These are phyloP conservation scores for Schizaphis graminum DNA, from an alignment of 2,888 invertebrate species.

Conservation along the genomic window DNA sequence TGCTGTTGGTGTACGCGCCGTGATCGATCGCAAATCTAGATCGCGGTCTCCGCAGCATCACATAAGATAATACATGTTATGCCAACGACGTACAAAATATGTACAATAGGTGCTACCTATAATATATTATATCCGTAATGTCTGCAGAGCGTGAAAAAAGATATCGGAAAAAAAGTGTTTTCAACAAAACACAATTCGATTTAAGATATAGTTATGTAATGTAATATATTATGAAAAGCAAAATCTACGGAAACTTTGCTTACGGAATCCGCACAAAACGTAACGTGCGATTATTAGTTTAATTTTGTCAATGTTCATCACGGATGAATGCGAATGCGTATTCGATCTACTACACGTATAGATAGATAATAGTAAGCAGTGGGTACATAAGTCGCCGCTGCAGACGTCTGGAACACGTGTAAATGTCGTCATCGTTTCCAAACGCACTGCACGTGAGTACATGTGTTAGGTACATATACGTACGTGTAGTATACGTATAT, in stretches of 20 bases:
- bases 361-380: not conserved
- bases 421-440: conserved; percentile 22
- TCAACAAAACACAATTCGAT: too few relatives aligned
- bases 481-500: not conserved
- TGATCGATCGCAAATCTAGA: too few relatives aligned
- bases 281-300: not conserved
- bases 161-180: too few relatives aligned
- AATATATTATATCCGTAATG: too few relatives aligned
- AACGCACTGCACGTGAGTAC: conserved; percentile 17
- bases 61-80: too few relatives aligned
- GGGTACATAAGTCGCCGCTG: not conserved
- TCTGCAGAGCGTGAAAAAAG: too few relatives aligned
- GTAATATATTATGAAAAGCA: not conserved
- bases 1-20: too few relatives aligned
- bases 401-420: not conserved
- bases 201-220: too few relatives aligned
- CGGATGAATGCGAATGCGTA: not conserved
- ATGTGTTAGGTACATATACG: conserved; percentile 2
- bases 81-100: too few relatives aligned
- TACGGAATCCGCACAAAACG: not conserved
- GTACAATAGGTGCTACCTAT: too few relatives aligned
- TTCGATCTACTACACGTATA: not conserved
- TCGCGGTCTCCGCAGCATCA: too few relatives aligned
- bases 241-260: not conserved
- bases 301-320: not conserved